Evolutionary conservation across 2,888 invertebrate species (phyloP).

Genomic region (Chymomyza caudatula): DNA sequence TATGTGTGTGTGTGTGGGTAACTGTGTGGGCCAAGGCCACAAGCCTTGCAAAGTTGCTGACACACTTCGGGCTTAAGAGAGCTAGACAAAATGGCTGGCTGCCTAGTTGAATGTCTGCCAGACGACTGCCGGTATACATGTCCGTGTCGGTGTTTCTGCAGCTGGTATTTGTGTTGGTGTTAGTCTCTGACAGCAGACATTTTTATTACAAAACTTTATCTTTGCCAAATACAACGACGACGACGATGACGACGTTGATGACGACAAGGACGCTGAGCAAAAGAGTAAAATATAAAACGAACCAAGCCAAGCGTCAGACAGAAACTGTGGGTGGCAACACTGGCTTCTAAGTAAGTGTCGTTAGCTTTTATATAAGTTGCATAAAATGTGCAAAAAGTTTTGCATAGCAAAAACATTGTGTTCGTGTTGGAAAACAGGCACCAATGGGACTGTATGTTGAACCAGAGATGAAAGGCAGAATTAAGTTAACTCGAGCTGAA

Average conservation of each 20-base stretch:
- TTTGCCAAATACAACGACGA: slow-evolving; percentile 66
- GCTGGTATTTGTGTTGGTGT: slow-evolving; percentile 25
- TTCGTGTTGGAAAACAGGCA: slow-evolving; percentile 11
- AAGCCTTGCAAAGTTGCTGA: slow-evolving; percentile 70
- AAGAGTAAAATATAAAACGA: slow-evolving; percentile 44
- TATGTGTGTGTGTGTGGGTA: slow-evolving; percentile 8
- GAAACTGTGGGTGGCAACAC: slow-evolving; percentile 6
- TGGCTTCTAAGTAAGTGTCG: slow-evolving; percentile 59
- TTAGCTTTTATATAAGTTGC: slow-evolving; percentile 64
- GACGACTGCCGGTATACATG: slow-evolving; percentile 27
- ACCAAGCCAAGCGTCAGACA: slow-evolving; percentile 35
- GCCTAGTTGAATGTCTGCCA: slow-evolving; percentile 37
- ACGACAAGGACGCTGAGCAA: slow-evolving; percentile 17
- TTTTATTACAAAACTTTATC: slow-evolving; percentile 73
- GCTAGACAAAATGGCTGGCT: slow-evolving; percentile 65
- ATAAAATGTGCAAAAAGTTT: slow-evolving; percentile 58
- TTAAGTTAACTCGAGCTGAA: slow-evolving; percentile 52
- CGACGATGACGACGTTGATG: slow-evolving; percentile 39
- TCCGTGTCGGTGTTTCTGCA: slow-evolving; percentile 29
- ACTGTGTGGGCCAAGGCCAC: slow-evolving; percentile 63
- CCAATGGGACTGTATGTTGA: slow-evolving; percentile 11
- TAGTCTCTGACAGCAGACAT: slow-evolving; percentile 59
- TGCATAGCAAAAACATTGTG: not conserved
- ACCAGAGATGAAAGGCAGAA: not conserved
- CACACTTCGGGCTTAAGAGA: slow-evolving; percentile 65